Conservation (phyloP, 2,113 vertebrate genomes). For the Micromys minutus region DNA sequence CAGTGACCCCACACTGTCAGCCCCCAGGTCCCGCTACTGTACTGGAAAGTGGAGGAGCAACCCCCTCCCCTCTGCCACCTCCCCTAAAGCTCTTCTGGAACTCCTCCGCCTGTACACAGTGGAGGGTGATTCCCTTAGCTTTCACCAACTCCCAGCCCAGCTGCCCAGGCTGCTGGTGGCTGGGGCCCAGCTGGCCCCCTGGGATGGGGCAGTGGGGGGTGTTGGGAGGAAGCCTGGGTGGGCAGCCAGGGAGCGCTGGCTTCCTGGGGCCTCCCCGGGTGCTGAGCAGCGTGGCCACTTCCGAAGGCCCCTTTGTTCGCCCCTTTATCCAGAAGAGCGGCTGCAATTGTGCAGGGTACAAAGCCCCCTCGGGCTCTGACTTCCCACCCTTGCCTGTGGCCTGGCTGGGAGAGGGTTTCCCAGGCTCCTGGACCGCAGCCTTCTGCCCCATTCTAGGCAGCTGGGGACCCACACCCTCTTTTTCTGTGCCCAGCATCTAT, state of each 20-base stretch:
- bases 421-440: constrained; percentile 61
- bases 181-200: constrained; percentile 53
- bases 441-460: constrained; percentile 46
- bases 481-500: constrained; percentile 14
- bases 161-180: constrained; percentile 45
- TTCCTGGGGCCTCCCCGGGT: constrained; percentile 66
- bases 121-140: background rate
- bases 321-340: constrained; percentile 73
- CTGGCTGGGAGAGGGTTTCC: constrained; percentile 63
- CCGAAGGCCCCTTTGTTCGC: constrained; percentile 71
- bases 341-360: constrained; percentile 73
- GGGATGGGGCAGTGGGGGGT: background rate
- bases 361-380: constrained; percentile 68
- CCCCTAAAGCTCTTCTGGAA: background rate
- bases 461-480: constrained; percentile 5
- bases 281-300: constrained; percentile 70
- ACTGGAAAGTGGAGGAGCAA: background rate
- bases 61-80: background rate
- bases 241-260: constrained; percentile 41
- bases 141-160: constrained; percentile 26
- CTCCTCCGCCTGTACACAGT: background rate
- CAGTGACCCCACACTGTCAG: background rate
- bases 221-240: constrained; percentile 59
- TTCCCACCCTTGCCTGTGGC: constrained; percentile 74
- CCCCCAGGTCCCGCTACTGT: background rate